A percentile compares a stretch with the other conserved stretches of the same genome.
Evolutionary conservation across 1,140 invertebrate species (phyloP).

Genomic region (Cydia splendana): DNA sequence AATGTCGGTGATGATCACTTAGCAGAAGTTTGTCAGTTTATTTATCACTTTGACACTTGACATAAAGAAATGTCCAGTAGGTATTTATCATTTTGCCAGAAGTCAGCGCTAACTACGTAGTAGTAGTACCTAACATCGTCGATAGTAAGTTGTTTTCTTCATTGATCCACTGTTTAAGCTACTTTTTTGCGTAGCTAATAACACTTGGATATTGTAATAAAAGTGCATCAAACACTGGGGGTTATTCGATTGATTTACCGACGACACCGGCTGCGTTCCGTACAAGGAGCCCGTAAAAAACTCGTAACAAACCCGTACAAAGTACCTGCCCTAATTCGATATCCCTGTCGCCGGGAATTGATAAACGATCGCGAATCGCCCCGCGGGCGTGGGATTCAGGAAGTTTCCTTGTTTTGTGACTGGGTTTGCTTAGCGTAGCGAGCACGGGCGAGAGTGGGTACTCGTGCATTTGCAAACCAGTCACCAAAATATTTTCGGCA

Average conservation of each 20-base stretch:
- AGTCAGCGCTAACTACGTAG: too few relatives aligned
- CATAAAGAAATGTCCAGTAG: too few relatives aligned
- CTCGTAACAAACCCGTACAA: slow-evolving; percentile 29
- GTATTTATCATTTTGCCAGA: too few relatives aligned
- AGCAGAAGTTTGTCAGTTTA: too few relatives aligned
- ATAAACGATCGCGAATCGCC: slow-evolving; percentile 31
- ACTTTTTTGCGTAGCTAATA: background rate
- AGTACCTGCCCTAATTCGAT: slow-evolving; percentile 31
- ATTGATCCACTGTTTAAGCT: background rate
- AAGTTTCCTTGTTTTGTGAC: slow-evolving; percentile 26
- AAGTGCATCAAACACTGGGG: background rate
- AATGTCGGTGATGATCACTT: too few relatives aligned
- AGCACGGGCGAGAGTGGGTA: background rate
- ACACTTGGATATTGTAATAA: background rate
- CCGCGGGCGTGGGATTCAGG: slow-evolving; percentile 26
- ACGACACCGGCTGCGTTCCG: slow-evolving; percentile 6
- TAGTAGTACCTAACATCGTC: too few relatives aligned
- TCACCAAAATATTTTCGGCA: too few relatives aligned
- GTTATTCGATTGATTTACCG: slow-evolving; percentile 27
- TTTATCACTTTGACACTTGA: too few relatives aligned
- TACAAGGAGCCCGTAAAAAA: slow-evolving; percentile 13
- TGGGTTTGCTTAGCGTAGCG: background rate
- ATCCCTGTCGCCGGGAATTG: slow-evolving; percentile 29
- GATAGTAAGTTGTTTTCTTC: background rate
- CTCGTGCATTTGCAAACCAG: background rate